Evolutionary conservation across 2,888 invertebrate genomes (phyloP).

Genomic region (Aphrophora alni): DNA sequence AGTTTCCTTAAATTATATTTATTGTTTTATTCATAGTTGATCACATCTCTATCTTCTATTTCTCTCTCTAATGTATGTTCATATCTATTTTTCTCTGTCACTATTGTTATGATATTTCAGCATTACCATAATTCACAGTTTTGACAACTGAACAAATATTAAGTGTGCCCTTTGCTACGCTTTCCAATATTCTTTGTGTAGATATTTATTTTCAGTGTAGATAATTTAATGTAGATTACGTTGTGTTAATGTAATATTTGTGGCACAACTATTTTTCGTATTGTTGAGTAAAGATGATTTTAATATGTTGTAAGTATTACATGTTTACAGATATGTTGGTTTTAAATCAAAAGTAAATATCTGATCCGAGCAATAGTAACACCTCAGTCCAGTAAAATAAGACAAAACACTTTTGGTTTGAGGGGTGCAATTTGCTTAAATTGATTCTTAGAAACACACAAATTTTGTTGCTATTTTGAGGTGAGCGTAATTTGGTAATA

Average conservation of each 20-base stretch:
- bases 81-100: background rate
- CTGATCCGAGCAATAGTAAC: no score
- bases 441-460: no score
- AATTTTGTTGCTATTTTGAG: no score
- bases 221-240: background rate
- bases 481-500: no score
- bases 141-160: background rate
- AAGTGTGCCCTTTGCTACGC: background rate
- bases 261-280: no score
- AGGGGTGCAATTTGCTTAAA: no score
- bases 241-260: background rate
- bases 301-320: no score
- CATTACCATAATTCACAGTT: background rate
- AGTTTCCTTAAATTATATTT: background rate
- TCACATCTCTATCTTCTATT: background rate
- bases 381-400: no score
- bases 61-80: background rate
- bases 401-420: no score
- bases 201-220: background rate
- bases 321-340: no score
- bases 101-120: conserved; percentile 1
- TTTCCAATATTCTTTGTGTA: background rate
- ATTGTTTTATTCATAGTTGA: background rate
- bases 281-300: no score
- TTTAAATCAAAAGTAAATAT: no score